These are phyloP conservation scores for Alcedo quadribrachys DNA, from an alignment of 2,797 vertebrate genomes.

Conservation along the genomic window DNA sequence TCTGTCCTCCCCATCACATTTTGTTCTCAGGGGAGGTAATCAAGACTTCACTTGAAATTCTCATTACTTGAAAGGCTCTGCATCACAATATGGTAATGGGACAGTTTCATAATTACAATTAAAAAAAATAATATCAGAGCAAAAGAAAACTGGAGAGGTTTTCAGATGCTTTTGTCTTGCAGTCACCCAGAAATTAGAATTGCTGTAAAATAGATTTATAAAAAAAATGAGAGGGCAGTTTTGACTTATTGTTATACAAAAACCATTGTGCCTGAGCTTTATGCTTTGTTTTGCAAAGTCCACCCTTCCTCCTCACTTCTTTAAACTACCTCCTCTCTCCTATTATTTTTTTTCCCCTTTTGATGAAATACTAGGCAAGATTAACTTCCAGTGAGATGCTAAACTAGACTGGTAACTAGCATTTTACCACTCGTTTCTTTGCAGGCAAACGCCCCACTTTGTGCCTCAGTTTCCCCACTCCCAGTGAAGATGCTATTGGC, in stretches of 20 bases:
- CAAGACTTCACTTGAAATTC: conserved; percentile 66
- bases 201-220: neutral
- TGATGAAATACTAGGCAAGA: neutral
- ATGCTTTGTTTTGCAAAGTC: neutral
- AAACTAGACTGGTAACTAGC: neutral
- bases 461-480: conserved; percentile 18
- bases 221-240: neutral
- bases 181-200: conserved; percentile 35
- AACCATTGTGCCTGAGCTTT: neutral
- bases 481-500: neutral
- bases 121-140: neutral
- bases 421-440: neutral
- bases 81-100: conserved; percentile 69
- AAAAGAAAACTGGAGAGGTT: conserved; percentile 36
- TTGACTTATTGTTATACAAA: neutral
- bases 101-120: conserved; percentile 56
- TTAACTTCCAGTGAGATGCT: neutral
- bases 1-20: conserved; percentile 48
- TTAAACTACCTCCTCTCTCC: neutral
- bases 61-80: conserved; percentile 62
- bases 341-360: neutral
- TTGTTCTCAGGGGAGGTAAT: conserved; percentile 67
- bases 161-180: conserved; percentile 43
- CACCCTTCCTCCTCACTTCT: neutral
- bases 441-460: neutral